Evolutionary conservation across 64 coral and sea anemone species (phyloP), one percentile per base, ranked within the genome.

Genomic region (Stylophora pistillata): DNA sequence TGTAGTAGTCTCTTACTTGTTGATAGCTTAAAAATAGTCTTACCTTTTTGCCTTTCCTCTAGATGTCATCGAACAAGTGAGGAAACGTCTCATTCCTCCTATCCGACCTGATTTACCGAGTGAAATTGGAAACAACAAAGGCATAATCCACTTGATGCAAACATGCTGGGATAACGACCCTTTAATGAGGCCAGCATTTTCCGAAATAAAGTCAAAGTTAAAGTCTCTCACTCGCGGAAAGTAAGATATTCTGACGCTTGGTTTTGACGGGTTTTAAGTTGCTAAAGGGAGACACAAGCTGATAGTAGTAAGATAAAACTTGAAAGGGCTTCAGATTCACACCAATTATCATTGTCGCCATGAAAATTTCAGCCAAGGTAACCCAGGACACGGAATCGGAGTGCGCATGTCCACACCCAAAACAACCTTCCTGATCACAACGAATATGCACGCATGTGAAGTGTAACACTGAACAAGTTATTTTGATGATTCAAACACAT

Each of bases 141-240:
- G 71, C 23, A 71, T 76, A 34, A 71, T 86, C 29, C 79, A 78
- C 13, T 80, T 95, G 23, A 95, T 95, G 94, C 34, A 41, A 71
- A 71, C 81, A 17, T 95, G 94, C 30, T 95, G 94, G 94, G 90
- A 88, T 41, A 77, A 82, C 32, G 33, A 81, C 59, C 89, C 94
- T 6, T 79, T 26, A 11, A 73, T 53, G 52, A 77, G 94, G 47
- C 94, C 94, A 33, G 61, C 89, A 33, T 95, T 95, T 78, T 72
- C 64, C 14, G 94, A 95, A 41, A 92, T 95, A 28, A 95, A 92
- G 60, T 92, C 71, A 30, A 54, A 88, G 58, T 55, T 95, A 15
- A 82, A 74, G 55, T 86, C 82, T 31, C 81, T 89, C 13, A 92
- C 82, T 63, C 82, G 83, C 71, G 94, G 94, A 72, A 95, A 92